Evolutionary conservation across 2,113 vertebrate species (phyloP), one percentile per base, ranked within the genome.

Genomic region (Triplophysa dalaica): DNA sequence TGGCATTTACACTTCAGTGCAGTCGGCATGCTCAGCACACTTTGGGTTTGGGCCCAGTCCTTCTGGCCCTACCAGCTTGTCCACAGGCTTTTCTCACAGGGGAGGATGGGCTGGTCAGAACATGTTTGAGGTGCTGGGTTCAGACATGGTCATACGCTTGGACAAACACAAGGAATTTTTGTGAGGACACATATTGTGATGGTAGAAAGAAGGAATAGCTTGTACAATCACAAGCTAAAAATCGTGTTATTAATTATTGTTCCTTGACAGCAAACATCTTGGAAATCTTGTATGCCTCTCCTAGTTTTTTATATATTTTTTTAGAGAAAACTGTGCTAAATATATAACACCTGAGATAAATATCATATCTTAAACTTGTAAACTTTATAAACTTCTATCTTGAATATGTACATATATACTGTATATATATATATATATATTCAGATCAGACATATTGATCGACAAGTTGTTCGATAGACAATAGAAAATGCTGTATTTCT

Each of bases 1-100:
- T 93, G 93, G 88, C 91, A 93, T 94, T 94, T 93, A 91, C 90
- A 91, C 87, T 87, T 86, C 87, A 91, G 86, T 90, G 90, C 88
- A 82, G 86, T 86, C 81, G 75, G 88, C 82, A 87, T 82, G 87
- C 89, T 89, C 89, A 88, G 87, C 67, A 70, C 24, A 33, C 43
- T 48, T 77, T 85, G 58, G 81, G 81, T 56, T 76, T 82, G 78
- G 88, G 84, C 82, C 80, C 77, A 10, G 81, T 81, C 84, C 82
- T 75, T n/a, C 84, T 79, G 84, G 81, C 84, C 89, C 90, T 58
- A 76, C 33, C 78, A 84, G 86, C 82, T 75, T 76, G 79, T 89
- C 90, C 82, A 84, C 79, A 73, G 89, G 90, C 81, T 29, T 87
- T 76, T 73, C 70, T 79, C 77, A 58, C 60, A 45, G 50, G 24